Evolutionary conservation across 2,797 vertebrate genomes (phyloP), one percentile per base, ranked within the genome.

Genomic region (Siniperca scherzeri): DNA sequence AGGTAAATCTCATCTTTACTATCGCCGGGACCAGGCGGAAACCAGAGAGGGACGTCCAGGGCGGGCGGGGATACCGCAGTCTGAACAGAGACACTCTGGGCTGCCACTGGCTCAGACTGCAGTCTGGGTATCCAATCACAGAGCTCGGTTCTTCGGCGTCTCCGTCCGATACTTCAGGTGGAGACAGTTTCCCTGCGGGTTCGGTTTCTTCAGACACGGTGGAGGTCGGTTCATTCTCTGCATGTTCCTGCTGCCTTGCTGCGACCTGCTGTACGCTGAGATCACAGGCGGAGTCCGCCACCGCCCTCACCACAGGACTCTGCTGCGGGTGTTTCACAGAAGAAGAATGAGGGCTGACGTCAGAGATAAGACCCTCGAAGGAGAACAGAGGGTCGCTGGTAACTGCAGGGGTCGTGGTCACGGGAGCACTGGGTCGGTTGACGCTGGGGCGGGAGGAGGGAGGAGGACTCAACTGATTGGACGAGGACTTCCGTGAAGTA

Each of bases 1-100:
- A 92, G 64, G 16, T 91, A 68, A 12, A 91, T 40, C 73, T 90
- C 85, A 8, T 88, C 65, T 1, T 81, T 73, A 3, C 56, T 46
- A 0, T 73, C 70, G 25, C 85, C 78, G 0, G 72, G 22, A 85
- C 56, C 10, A 92, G 66, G 3, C 70, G 79, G 2, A 87, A 93
- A 14, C 80, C 56, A 33, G 97, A 96, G 0, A 91, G 38, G 94
- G 93, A 1, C 77, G 77, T 2, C 91, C 95, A 0, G 90, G 42
- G n/a, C 3, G 0, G 94, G 91, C 1, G 92, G 68, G 25, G 94
- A 92, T 74, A 97, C 72, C 3, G 96, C 66, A 97, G 82, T 4
- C 95, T 95, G 62, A 95, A 73, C 30, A 97, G 80, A 8, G 92
- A 94, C n/a, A 97, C 96, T 3, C 10, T 27, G 60, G 80, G 81